Base-by-base conservation (phyloP, 2,888 invertebrate genomes). In the Sphinx pinastri region DNA sequence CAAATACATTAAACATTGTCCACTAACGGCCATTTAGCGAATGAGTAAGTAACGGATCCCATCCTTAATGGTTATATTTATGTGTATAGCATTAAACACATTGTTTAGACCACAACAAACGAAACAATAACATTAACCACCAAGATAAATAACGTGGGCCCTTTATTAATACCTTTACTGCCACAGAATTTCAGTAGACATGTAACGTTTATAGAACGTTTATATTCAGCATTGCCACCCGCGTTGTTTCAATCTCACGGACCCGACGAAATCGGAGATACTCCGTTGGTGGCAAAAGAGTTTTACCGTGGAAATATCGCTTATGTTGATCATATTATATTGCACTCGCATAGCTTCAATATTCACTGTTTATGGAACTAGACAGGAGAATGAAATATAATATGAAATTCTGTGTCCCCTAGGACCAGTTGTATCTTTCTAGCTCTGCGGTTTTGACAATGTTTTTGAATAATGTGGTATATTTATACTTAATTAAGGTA, bases 211-310 rank as follows among this genome's bases (percentile, higher is more conserved):
- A 86, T 84, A 81, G 84, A 79, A 85, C 85, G 88, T 90, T 90
- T 92, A 90, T 90, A 89, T 90, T 89, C 87, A 86, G 84, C 82
- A 78, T 80, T 85, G 84, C 92, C 92, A 90, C 92, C 91, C 92
- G 90, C 92, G 88, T 87, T 81, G 92, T 82, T 79, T 81, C 79
- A 76, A 79, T 80, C 76, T 82, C 81, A 77, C 81, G 81, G 81
- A 79, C 80, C 79, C 83, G 81, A 84, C 84, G 85, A 87, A 89
- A 90, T 85, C 84, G 82, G 88, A 86, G 86, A 87, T 82, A 82
- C 81, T 38, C 54, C 16, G 54, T 63, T 63, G 63, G 63, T 63
- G 63, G 63, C 70, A 70, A 71, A 79, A 74, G 74, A 79, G 77
- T 76, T 79, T 82, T 83, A 82, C 84, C 84, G 86, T 82, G 72